Evolutionary conservation across 1,140 invertebrate species (phyloP).

Genomic region (Heliothis subflexa): DNA sequence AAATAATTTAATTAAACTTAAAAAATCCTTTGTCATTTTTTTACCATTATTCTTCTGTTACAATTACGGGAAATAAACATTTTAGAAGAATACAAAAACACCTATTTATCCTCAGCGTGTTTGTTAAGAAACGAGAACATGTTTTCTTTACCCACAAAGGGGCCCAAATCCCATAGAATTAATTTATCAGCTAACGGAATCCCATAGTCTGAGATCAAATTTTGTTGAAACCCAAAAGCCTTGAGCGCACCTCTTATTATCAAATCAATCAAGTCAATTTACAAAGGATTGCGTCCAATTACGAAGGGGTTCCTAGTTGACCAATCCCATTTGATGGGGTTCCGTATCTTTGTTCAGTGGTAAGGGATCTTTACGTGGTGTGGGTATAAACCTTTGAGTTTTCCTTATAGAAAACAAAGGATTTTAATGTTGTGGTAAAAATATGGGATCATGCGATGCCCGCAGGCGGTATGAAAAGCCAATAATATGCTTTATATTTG

Average conservation of each 20-base stretch:
- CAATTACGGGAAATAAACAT: too few species aligned
- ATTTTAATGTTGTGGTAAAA: not conserved
- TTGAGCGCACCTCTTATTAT: slow-evolving; percentile 31
- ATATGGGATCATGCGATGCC: not conserved
- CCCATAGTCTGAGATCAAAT: not conserved
- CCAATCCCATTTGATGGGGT: slow-evolving; percentile 20
- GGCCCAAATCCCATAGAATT: not conserved
- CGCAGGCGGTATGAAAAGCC: too few species aligned
- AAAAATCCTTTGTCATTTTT: too few species aligned
- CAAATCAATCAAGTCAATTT: slow-evolving; percentile 43
- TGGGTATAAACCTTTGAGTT: slow-evolving; percentile 7
- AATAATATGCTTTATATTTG: too few species aligned
- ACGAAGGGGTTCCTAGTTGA: slow-evolving; percentile 22
- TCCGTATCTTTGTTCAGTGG: slow-evolving; percentile 15
- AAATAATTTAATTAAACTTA: too few species aligned
- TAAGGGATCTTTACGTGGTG: not conserved
- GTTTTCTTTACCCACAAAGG: not conserved
- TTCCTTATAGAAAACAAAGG: not conserved
- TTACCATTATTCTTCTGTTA: too few species aligned
- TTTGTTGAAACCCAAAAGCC: not conserved
- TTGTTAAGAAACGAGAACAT: too few species aligned
- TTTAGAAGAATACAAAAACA: too few species aligned
- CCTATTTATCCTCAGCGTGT: too few species aligned
- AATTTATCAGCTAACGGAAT: slow-evolving; percentile 8
- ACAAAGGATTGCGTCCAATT: slow-evolving; percentile 37